Conservation (phyloP, 2,888 invertebrate genomes). For the Abrostola triplasia region DNA sequence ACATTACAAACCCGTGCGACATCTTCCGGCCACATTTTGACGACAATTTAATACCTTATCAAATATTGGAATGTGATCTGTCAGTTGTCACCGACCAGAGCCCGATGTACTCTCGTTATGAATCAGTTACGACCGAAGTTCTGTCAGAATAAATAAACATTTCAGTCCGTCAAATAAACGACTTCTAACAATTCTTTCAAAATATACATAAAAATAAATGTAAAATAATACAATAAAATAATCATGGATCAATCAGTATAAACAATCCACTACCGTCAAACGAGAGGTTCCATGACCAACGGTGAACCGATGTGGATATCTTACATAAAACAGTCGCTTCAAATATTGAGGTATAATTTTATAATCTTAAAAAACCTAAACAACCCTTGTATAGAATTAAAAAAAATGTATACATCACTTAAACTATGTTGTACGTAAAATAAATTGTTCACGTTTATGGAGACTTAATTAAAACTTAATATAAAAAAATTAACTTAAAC, state of each 20-base stretch:
- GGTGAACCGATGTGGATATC: slow-evolving; percentile 66
- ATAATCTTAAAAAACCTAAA: slow-evolving; percentile 73
- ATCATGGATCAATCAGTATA: background rate
- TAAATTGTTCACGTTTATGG: slow-evolving; percentile 68
- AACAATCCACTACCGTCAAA: slow-evolving; percentile 3
- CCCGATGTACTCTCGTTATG: slow-evolving; percentile 28
- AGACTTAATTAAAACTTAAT: slow-evolving; percentile 66
- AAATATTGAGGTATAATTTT: slow-evolving; percentile 77
- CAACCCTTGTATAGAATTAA: slow-evolving; percentile 68
- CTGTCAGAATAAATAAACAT: slow-evolving; percentile 17
- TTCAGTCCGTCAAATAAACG: slow-evolving; percentile 23
- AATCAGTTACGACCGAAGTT: slow-evolving; percentile 2
- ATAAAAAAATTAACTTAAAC: slow-evolving; percentile 62
- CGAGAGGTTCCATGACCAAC: slow-evolving; percentile 36
- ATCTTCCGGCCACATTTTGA: slow-evolving; percentile 53
- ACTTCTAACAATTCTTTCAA: background rate
- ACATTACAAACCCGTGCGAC: slow-evolving; percentile 43
- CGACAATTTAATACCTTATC: slow-evolving; percentile 57
- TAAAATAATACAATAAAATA: background rate
- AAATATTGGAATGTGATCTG: slow-evolving; percentile 57
- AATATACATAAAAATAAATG: background rate
- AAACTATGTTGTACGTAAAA: slow-evolving; percentile 75
- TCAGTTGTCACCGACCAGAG: slow-evolving; percentile 25
- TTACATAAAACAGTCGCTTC: slow-evolving; percentile 74
- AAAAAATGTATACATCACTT: slow-evolving; percentile 69